These are phyloP conservation scores for Chelidonichthys spinosus DNA, from an alignment of 2,797 vertebrate genomes.

Conservation along the genomic window DNA sequence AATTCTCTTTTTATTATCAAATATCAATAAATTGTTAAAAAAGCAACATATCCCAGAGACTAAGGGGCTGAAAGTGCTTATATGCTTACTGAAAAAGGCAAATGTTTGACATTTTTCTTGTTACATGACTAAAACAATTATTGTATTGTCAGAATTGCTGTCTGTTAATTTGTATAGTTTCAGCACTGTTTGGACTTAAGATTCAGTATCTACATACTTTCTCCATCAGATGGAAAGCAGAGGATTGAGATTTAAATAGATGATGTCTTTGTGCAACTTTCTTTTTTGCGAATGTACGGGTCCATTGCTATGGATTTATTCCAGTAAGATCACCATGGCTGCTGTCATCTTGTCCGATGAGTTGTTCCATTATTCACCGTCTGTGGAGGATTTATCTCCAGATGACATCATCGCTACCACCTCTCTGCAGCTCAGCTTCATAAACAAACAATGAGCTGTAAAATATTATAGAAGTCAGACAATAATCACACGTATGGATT, in stretches of 20 bases:
- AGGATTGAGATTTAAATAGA: background rate
- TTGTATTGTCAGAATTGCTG: background rate
- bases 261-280: conserved; percentile 4
- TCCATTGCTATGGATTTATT: conserved; percentile 5
- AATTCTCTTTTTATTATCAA: background rate
- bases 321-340: conserved; percentile 2
- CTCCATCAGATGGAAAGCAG: background rate
- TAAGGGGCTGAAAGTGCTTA: background rate
- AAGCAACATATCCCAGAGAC: background rate
- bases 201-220: background rate
- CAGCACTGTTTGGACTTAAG: background rate
- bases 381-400: conserved; percentile 44
- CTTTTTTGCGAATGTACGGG: background rate
- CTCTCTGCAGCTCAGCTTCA: conserved; percentile 8
- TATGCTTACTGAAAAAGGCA: background rate
- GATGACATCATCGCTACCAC: conserved; percentile 45
- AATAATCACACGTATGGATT: background rate
- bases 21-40: background rate
- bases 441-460: conserved; percentile 8
- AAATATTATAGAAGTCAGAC: background rate
- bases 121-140: background rate
- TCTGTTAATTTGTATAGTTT: background rate
- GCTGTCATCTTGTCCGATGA: conserved; percentile 27
- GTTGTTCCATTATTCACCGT: conserved; percentile 43
- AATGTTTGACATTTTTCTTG: background rate